Evolutionary conservation across 2,888 invertebrate genomes (phyloP).

Genomic region (Synanthedon formicaeformis): DNA sequence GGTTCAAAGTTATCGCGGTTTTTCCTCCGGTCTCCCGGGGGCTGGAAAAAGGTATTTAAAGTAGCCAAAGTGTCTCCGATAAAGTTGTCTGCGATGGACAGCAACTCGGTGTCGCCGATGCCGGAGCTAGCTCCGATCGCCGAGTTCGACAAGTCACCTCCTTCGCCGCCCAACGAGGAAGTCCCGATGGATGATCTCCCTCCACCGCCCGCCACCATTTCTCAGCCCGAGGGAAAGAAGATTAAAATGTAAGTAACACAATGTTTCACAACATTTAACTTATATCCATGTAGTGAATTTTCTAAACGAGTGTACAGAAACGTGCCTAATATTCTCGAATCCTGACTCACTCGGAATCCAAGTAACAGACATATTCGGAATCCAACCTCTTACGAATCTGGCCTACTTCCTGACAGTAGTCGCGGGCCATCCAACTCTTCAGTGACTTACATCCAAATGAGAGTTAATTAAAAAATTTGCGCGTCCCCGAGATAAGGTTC

Average conservation of each 20-base stretch:
- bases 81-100: conserved; percentile 74
- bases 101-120: conserved; percentile 77
- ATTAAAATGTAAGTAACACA: conserved; percentile 52
- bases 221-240: conserved; percentile 70
- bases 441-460: no score
- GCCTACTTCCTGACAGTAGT: no score
- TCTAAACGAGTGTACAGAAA: no score
- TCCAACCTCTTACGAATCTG: no score
- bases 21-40: conserved; percentile 47
- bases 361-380: no score
- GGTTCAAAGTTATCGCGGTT: conserved; percentile 4
- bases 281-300: no score
- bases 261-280: background rate
- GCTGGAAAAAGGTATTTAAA: conserved; percentile 24
- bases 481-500: no score
- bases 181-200: conserved; percentile 76
- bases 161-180: conserved; percentile 73
- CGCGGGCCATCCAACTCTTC: no score
- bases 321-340: no score
- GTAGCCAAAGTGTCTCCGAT: conserved; percentile 68
- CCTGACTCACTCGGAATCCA: no score
- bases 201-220: conserved; percentile 72
- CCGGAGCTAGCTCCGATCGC: conserved; percentile 77
- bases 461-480: no score
- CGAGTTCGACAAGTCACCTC: conserved; percentile 78